A percentile compares a stretch with the other conserved stretches of the same genome.
phyloP scores from a whole-genome alignment of 2,797 vertebrate genomes.

The Cichlasoma orientale region DNA sequence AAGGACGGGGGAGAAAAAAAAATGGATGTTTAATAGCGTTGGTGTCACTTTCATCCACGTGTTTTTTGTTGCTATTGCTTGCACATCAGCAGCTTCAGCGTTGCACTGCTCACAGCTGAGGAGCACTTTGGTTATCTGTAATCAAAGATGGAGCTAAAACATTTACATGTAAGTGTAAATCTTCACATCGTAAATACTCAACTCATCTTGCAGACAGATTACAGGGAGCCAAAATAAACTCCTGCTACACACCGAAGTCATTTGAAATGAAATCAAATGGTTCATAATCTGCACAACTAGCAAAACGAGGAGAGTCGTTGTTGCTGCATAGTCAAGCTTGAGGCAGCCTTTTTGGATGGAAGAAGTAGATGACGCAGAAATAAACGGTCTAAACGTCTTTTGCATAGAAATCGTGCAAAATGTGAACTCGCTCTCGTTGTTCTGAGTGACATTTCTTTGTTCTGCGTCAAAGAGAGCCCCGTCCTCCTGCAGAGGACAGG shows the following conservation, averaged over 20 bases:
- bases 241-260: neutral
- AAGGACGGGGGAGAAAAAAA: neutral
- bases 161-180: neutral
- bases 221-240: too few relatives aligned
- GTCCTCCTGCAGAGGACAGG: neutral
- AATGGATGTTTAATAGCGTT: neutral
- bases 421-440: neutral
- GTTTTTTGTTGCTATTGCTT: neutral
- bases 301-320: neutral
- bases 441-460: constrained; percentile 23
- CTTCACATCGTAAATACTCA: constrained; percentile 1
- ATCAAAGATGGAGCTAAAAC: neutral
- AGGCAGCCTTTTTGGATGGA: neutral
- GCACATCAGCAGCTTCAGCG: neutral
- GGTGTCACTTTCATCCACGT: neutral
- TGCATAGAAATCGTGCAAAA: accelerated
- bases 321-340: neutral
- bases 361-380: neutral
- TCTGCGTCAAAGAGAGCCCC: constrained; percentile 4
- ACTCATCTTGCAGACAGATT: neutral
- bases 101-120: neutral
- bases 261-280: neutral
- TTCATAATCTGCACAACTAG: neutral
- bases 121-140: neutral
- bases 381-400: neutral